Evolutionary conservation across 2,888 invertebrate genomes (phyloP).

Genomic region (Nematopogon swammerdamellus): DNA sequence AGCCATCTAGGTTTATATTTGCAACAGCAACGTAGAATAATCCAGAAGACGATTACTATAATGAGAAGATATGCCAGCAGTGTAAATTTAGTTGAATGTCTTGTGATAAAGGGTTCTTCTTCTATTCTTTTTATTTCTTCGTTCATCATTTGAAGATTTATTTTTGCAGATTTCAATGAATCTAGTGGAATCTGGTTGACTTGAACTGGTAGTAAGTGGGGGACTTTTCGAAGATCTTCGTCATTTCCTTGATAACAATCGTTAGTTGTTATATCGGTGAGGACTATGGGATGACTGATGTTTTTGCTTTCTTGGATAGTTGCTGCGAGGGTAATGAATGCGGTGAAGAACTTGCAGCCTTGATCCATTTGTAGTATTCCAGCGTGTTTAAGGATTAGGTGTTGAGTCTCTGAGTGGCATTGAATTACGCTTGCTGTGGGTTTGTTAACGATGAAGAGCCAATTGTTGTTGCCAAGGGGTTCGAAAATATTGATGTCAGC

Average conservation of each 20-base stretch:
- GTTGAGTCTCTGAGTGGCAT: background rate
- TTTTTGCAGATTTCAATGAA: background rate
- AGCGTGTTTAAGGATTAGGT: background rate
- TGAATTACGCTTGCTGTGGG: background rate
- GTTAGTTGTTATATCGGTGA: background rate
- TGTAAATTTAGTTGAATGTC: background rate
- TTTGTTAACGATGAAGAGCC: background rate
- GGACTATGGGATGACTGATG: background rate
- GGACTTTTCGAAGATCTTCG: background rate
- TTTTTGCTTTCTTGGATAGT: background rate
- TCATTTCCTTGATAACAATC: background rate
- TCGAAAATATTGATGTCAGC: constrained; percentile 4
- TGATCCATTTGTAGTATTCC: background rate
- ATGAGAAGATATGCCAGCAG: background rate
- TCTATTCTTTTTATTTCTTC: background rate
- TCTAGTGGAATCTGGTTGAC: background rate
- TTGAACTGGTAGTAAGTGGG: background rate
- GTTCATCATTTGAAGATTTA: background rate
- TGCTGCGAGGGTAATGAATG: background rate
- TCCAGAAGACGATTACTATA: background rate
- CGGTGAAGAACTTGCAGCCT: background rate
- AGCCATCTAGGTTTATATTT: background rate
- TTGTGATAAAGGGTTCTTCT: background rate
- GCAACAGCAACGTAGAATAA: background rate
- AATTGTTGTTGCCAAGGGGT: background rate